These are phyloP conservation scores for Melanerpes aurifrons DNA, from an alignment of 2,113 vertebrate genomes.

Conservation along the genomic window DNA sequence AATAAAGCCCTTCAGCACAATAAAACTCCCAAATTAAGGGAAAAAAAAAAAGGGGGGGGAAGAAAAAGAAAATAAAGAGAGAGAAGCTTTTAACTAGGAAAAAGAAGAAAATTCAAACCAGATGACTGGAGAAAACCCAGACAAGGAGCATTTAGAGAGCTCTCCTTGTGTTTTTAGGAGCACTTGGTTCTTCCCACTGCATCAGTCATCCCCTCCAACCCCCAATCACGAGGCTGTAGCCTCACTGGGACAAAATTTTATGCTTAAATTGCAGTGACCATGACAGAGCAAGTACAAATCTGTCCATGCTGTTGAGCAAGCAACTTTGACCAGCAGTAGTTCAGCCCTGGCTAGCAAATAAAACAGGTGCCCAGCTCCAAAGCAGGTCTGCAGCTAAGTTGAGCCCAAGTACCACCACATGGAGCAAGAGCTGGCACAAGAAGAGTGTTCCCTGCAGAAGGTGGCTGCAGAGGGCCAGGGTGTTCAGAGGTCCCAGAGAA, in stretches of 20 bases:
- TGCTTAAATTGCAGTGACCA: not conserved
- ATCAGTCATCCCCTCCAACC: not conserved
- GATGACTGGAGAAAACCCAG: not conserved
- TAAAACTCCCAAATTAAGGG: not conserved
- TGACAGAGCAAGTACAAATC: not conserved
- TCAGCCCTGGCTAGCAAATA: not conserved
- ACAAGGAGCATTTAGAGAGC: not conserved
- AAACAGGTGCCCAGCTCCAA: not conserved
- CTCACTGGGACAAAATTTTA: not conserved
- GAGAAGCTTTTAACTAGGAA: not conserved
- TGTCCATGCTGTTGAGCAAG: not conserved
- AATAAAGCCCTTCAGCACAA: slow-evolving; percentile 15
- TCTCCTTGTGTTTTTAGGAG: not conserved
- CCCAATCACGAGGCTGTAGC: not conserved
- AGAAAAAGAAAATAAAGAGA: not conserved
- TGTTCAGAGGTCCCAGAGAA: too few relatives aligned
- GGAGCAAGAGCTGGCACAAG: too few relatives aligned
- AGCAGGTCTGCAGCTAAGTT: too few relatives aligned
- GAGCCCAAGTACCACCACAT: not conserved
- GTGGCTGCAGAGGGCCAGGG: too few relatives aligned
- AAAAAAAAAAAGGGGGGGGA: not conserved
- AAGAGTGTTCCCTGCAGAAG: too few relatives aligned
- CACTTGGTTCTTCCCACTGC: not conserved
- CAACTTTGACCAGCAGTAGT: not conserved
- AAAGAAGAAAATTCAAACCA: not conserved